Conservation (phyloP, 2,797 vertebrate genomes). For the Gobionotothen gibberifrons region DNA sequence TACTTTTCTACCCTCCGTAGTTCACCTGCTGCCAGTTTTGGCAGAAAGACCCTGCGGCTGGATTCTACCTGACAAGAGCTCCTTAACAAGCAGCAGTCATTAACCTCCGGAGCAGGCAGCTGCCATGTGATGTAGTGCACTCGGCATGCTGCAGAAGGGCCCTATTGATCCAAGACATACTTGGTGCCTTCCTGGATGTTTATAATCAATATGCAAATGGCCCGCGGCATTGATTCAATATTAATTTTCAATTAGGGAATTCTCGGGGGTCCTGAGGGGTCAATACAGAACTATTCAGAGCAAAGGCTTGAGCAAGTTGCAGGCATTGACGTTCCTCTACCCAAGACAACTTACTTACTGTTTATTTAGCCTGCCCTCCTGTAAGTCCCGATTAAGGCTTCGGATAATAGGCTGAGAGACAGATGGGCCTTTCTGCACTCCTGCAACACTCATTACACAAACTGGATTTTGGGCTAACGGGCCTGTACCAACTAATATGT, state of each 20-base stretch:
- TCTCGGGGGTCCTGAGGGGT: conserved; percentile 95
- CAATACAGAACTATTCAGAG: conserved; percentile 95
- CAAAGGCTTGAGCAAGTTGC: conserved; percentile 90
- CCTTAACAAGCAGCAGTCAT: conserved; percentile 88
- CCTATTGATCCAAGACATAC: conserved; percentile 95
- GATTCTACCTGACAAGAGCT: conserved; percentile 87
- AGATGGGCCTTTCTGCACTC: conserved; percentile 80
- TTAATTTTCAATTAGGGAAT: conserved; percentile 99
- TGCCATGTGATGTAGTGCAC: conserved; percentile 87
- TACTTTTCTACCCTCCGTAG: conserved; percentile 46
- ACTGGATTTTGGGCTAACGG: conserved; percentile 74
- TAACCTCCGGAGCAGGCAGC: conserved; percentile 85
- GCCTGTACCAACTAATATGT: conserved; percentile 78
- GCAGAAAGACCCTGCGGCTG: conserved; percentile 73
- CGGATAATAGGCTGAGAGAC: conserved; percentile 84
- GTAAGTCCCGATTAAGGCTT: conserved; percentile 87
- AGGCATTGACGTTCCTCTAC: conserved; percentile 88
- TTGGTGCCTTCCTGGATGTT: conserved; percentile 98
- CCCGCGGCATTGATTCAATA: conserved; percentile 96
- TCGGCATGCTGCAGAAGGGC: conserved; percentile 89
- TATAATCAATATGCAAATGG: conserved; percentile 99
- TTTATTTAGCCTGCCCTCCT: conserved; percentile 88
- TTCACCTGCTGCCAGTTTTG: conserved; percentile 73
- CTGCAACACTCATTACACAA: conserved; percentile 71
- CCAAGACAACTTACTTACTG: conserved; percentile 92